Conservation (phyloP, 2,888 invertebrate genomes). For the Hymenopus coronatus region DNA sequence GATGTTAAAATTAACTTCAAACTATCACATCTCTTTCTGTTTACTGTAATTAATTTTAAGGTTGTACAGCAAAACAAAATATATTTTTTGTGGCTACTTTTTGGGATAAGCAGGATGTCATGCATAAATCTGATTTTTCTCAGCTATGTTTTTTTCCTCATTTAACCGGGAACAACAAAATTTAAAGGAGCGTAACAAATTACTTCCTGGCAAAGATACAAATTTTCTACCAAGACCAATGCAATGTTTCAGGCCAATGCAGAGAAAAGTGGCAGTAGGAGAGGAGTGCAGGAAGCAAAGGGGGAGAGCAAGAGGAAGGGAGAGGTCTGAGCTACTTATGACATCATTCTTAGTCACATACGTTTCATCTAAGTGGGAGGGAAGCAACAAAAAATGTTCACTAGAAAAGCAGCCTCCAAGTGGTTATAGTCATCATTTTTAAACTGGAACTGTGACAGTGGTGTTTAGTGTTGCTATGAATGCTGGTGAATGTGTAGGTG, state of each 20-base stretch:
- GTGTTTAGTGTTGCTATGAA: neutral
- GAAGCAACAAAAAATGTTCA: neutral
- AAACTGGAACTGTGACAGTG: neutral
- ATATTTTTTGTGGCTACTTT: neutral
- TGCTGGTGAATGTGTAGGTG: neutral
- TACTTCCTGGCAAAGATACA: neutral
- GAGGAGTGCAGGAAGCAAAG: neutral
- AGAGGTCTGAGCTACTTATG: neutral
- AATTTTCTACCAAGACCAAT: neutral
- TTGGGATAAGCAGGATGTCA: neutral
- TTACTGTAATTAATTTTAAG: no score
- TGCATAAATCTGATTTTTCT: neutral
- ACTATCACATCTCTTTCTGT: no score
- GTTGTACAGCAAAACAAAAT: neutral
- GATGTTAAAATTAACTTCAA: no score
- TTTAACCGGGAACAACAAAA: neutral
- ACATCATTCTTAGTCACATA: constrained; percentile 1
- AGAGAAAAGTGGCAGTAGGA: neutral
- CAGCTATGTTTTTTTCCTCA: neutral
- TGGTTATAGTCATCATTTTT: neutral
- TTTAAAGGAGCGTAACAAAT: neutral
- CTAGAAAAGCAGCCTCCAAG: neutral
- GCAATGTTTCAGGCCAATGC: constrained; percentile 4
- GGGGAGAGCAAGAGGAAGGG: neutral
- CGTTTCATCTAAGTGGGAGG: neutral